Evolutionary conservation across 2,888 invertebrate species (phyloP), one percentile per base, ranked within the genome.

Genomic region (Synanthedon andrenaeformis): DNA sequence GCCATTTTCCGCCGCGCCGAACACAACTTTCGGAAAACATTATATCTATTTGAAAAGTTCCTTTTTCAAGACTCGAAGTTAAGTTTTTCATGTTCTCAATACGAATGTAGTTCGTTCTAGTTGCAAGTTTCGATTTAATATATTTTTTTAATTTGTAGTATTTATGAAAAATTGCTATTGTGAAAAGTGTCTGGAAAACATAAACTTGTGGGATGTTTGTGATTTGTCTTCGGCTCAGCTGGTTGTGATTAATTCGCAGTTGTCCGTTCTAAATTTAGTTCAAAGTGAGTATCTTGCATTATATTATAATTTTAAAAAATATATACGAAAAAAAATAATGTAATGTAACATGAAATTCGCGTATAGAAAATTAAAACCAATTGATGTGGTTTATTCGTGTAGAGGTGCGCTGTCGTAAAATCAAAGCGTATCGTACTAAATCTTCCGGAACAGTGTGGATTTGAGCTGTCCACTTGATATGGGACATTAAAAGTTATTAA

Each of bases 351-450:
- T 49, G 19, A 49, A 23, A 12, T 49, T 49, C 11, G 23, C 17
- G 23, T 23, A 66, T 71, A 62, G 63, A 71, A 70, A 70, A 74
- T 75, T 76, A 70, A 63, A 55, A 55, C 55, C 67, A 69, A 73
- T 76, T 75, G 69, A 74, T 67, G 67, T 61, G 65, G 63, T 64
- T 45, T 63, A 57, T 64, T 64, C 65, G 65, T 67, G 64, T 49
- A 66, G 70, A 74, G 71, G 65, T 67, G 66, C 65, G 60, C 65
- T 67, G 70, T 76, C 64, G 66, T 72, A 67, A 76, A 78, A 80
- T 83, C 76, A 81, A 79, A 82, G 76, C 80, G 82, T 83, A 64
- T 71, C 78, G 74, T 73, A 72, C 74, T 84, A 83, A 85, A 87
- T 87, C 84, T 84, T 69, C 58, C 62, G 61, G 71, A 72, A 71